Conservation (phyloP, 2,797 vertebrate species). For the Smutsia temminckii region DNA sequence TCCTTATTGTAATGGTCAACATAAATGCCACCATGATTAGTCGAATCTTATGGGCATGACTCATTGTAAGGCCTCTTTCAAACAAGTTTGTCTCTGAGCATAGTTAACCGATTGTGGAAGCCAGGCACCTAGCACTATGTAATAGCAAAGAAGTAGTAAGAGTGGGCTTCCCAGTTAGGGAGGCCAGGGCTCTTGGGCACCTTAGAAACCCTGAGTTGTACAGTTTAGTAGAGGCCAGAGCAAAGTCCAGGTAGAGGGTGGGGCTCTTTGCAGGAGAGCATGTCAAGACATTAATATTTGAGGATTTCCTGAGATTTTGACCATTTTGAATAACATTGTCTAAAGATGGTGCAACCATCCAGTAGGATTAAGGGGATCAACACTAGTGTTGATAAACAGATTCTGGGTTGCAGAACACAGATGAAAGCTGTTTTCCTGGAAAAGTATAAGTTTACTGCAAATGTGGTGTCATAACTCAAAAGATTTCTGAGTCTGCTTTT, state of each 20-base stretch:
- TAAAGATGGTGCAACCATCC: neutral
- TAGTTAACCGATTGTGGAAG: neutral
- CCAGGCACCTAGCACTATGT: neutral
- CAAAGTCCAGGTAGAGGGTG: neutral
- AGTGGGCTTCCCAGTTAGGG: neutral
- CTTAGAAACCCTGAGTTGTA: neutral
- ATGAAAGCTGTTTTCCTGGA: slow-evolving; percentile 25
- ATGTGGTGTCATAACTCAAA: neutral
- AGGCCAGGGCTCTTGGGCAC: neutral
- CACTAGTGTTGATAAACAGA: neutral
- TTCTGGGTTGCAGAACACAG: neutral
- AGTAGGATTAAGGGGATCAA: neutral
- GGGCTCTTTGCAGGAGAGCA: neutral
- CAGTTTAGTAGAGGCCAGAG: neutral
- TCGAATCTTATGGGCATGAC: neutral
- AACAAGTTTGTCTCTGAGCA: neutral
- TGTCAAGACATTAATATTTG: neutral
- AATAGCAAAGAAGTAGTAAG: neutral
- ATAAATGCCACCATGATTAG: neutral
- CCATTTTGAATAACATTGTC: neutral
- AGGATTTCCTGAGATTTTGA: neutral
- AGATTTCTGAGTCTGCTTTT: slow-evolving; percentile 21
- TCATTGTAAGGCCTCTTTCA: neutral
- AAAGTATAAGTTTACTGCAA: neutral
- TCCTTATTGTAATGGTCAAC: neutral